Evolutionary conservation across 1,140 invertebrate genomes (phyloP).

Genomic region (Leptinotarsa lineolata): DNA sequence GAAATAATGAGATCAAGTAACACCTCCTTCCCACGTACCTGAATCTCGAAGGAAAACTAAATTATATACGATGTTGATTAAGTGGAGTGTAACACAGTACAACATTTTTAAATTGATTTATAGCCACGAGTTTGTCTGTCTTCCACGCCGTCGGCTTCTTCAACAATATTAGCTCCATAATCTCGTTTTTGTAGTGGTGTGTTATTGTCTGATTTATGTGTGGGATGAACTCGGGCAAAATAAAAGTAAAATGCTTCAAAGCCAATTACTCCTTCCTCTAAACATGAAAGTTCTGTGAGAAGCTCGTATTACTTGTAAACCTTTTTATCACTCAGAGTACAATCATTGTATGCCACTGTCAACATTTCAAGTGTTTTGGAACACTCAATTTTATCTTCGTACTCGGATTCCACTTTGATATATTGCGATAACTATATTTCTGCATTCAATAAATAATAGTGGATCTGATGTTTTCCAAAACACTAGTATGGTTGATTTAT

Average conservation of each 20-base stretch:
- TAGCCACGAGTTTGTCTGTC: not conserved
- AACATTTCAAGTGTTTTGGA: too few species aligned
- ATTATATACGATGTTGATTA: conserved; percentile 5
- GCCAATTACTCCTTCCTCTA: not conserved
- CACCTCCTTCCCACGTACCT: conserved; percentile 4
- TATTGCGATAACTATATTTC: too few species aligned
- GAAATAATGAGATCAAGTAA: not conserved
- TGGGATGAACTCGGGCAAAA: not conserved
- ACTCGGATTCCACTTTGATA: too few species aligned
- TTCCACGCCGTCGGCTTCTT: not conserved
- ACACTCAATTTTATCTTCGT: too few species aligned
- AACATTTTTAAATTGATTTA: conserved; percentile 4
- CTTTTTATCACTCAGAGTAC: too few species aligned
- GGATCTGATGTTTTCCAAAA: too few species aligned
- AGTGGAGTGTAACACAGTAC: conserved; percentile 2
- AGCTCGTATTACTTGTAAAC: too few species aligned
- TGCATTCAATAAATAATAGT: too few species aligned
- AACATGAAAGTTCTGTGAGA: not conserved
- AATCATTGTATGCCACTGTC: too few species aligned
- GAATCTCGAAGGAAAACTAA: not conserved
- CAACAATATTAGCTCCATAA: conserved; percentile 5
- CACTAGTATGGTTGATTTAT: too few species aligned
- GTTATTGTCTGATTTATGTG: conserved; percentile 8
- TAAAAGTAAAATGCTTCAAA: not conserved
- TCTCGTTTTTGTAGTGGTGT: not conserved